Evolutionary conservation across 2,888 invertebrate species (phyloP).

Genomic region (Lycia hirtaria): DNA sequence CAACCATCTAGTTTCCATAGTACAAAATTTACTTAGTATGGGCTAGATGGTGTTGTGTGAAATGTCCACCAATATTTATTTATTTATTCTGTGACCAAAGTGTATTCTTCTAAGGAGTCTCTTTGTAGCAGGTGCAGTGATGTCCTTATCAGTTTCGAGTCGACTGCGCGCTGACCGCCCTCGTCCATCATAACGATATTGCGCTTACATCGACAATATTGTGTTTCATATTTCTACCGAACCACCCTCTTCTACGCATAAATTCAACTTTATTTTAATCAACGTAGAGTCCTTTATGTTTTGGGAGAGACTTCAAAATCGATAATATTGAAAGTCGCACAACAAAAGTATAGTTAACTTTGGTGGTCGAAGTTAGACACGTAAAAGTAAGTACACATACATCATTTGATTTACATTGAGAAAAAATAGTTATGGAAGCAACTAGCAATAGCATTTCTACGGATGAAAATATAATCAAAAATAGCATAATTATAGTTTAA

Average conservation of each 20-base stretch:
- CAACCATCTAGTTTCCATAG: no score
- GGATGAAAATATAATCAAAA: no score
- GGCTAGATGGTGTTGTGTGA: no score
- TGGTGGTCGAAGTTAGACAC: background rate
- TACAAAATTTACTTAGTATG: no score
- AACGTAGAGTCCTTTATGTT: constrained; percentile 16
- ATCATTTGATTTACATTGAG: no score
- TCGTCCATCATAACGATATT: constrained; percentile 81
- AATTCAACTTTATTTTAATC: constrained; percentile 9
- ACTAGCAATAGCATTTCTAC: no score
- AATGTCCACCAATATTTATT: no score
- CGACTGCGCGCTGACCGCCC: constrained; percentile 78
- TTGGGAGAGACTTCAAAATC: background rate
- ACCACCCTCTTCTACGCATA: constrained; percentile 25
- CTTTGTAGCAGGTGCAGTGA: constrained; percentile 48
- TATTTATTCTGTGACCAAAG: no score
- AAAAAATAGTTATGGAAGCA: no score
- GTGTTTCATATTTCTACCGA: constrained; percentile 66
- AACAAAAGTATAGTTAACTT: background rate
- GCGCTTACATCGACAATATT: constrained; percentile 84
- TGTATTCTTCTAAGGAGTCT: constrained; percentile 22
- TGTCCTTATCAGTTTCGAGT: constrained; percentile 77
- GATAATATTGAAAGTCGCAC: constrained; percentile 1
- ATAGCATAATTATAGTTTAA: no score
- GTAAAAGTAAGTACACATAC: no score